Evolutionary conservation across 2,888 invertebrate species (phyloP).

Genomic region (Anaspis maculata): DNA sequence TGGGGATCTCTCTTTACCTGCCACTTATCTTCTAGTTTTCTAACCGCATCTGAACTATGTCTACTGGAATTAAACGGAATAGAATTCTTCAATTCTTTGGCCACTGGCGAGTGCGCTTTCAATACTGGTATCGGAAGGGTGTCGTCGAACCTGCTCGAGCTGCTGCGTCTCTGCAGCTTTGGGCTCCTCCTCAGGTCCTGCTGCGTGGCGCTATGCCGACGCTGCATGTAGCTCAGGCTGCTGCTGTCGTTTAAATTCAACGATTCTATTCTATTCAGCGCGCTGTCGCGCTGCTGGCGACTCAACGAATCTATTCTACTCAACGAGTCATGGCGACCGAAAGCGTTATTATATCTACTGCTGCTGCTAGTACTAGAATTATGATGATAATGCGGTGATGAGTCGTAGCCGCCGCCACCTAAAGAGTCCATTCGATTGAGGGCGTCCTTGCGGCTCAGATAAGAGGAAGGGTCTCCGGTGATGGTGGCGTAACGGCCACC

Average conservation of each 20-base stretch:
- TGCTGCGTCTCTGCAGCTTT: slow-evolving; percentile 45
- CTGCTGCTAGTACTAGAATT: slow-evolving; percentile 17
- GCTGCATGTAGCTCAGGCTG: slow-evolving; percentile 37
- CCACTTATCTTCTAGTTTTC: slow-evolving; percentile 45
- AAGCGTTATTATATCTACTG: slow-evolving; percentile 16
- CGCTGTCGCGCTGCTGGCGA: slow-evolving; percentile 35
- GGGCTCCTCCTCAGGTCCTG: slow-evolving; percentile 48
- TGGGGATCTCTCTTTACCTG: no score
- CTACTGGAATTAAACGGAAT: slow-evolving; percentile 36
- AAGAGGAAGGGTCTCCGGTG: slow-evolving; percentile 16
- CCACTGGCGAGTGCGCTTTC: slow-evolving; percentile 44
- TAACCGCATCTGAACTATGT: slow-evolving; percentile 31
- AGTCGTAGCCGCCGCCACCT: no score
- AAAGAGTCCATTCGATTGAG: slow-evolving; percentile 16
- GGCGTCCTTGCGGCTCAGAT: slow-evolving; percentile 23
- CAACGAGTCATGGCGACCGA: slow-evolving; percentile 39
- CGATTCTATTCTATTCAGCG: slow-evolving; percentile 47
- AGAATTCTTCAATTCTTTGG: slow-evolving; percentile 39
- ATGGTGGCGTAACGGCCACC: no score
- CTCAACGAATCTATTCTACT: slow-evolving; percentile 45
- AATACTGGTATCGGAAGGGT: slow-evolving; percentile 55
- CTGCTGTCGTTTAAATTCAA: slow-evolving; percentile 43
- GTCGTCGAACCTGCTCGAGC: slow-evolving; percentile 48
- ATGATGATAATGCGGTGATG: no score
- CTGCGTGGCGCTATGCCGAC: slow-evolving; percentile 48